Conservation (phyloP, 2,113 vertebrate species). For the Chitala chitala region DNA sequence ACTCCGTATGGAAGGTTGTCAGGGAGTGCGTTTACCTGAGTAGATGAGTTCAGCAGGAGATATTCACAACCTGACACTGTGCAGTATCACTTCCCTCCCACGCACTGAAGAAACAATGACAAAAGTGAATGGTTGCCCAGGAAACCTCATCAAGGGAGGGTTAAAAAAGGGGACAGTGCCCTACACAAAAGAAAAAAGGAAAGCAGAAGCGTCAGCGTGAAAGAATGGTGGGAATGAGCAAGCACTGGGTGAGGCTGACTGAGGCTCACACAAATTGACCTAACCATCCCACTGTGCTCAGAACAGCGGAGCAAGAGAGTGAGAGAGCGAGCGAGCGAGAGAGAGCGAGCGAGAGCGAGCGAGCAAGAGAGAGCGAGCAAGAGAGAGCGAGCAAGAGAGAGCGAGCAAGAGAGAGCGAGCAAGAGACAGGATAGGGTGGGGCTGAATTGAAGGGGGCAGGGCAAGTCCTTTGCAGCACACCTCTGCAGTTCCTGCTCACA, state of each 20-base stretch:
- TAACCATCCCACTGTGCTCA: too few relatives aligned
- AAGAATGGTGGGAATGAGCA: too few relatives aligned
- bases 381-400: background rate
- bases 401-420: background rate
- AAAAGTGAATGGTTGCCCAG: conserved; percentile 10
- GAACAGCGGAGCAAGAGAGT: background rate
- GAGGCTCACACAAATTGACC: too few relatives aligned
- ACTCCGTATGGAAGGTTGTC: background rate
- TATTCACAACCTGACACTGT: conserved; percentile 9
- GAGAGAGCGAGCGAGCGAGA: background rate
- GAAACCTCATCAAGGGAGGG: conserved; percentile 14
- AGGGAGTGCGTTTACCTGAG: conserved; percentile 13
- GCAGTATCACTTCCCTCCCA: background rate
- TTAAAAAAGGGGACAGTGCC: too few relatives aligned
- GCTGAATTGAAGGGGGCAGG: background rate
- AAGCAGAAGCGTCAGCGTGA: too few relatives aligned
- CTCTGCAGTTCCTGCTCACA: background rate
- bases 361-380: background rate
- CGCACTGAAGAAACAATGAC: conserved; percentile 18
- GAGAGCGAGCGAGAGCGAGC: background rate
- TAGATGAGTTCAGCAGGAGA: conserved; percentile 13
- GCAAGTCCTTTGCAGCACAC: background rate
- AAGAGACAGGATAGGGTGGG: background rate
- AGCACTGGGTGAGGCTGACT: too few relatives aligned
- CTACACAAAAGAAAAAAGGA: too few relatives aligned